phyloP scores from a whole-genome alignment of 2,113 vertebrate species.

The Microcebus ravelobensis region DNA sequence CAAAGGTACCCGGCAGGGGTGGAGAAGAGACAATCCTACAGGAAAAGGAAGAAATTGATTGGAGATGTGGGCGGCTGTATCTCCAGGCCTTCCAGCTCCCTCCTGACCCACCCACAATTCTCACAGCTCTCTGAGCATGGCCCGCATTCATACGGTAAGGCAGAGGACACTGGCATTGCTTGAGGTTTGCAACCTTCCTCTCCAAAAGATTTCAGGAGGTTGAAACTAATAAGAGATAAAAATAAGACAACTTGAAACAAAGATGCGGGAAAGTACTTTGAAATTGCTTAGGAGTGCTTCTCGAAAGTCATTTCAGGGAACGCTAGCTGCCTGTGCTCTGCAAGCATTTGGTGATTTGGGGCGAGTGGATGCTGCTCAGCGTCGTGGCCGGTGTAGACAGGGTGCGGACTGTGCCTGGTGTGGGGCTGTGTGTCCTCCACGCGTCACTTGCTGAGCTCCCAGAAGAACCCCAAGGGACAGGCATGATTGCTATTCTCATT shows the following conservation, averaged over 20 bases:
- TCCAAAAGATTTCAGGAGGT: neutral
- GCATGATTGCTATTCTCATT: neutral
- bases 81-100: rapidly evolving
- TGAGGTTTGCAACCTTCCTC: neutral
- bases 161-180: rapidly evolving
- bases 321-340: rapidly evolving
- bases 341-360: rapidly evolving
- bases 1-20: rapidly evolving
- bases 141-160: rapidly evolving
- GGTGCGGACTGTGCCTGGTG: rapidly evolving
- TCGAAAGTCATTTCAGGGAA: neutral
- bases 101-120: rapidly evolving
- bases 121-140: rapidly evolving
- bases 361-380: rapidly evolving
- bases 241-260: neutral
- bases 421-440: rapidly evolving
- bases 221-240: neutral
- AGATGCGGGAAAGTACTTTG: neutral
- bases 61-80: rapidly evolving
- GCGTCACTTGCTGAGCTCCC: rapidly evolving
- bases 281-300: neutral
- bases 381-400: rapidly evolving
- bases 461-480: neutral
- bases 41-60: neutral
- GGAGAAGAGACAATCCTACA: neutral